phyloP scores from a whole-genome alignment of 2,888 invertebrate species.

The Clistopyga incitator region DNA sequence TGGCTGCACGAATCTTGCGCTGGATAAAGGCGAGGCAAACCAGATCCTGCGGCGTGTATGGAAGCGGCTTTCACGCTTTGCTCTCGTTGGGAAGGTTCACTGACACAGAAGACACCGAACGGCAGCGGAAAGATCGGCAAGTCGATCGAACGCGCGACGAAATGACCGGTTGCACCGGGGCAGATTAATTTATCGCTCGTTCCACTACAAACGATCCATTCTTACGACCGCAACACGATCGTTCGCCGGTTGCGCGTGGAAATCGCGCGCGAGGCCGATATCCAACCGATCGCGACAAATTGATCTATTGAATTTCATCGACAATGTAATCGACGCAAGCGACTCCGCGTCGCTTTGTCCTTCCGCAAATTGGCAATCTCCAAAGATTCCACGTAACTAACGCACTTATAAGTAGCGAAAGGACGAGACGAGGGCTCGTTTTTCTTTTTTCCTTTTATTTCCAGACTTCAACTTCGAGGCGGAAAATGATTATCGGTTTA shows the following conservation, averaged over 20 bases:
- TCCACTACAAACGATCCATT: constrained; percentile 51
- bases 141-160: constrained; percentile 57
- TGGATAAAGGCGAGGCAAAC: constrained; percentile 49
- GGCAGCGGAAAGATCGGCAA: constrained; percentile 47
- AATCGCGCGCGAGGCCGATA: constrained; percentile 11
- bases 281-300: constrained; percentile 43
- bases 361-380: not conserved
- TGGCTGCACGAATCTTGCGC: constrained; percentile 54
- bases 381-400: too few species aligned
- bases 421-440: too few species aligned
- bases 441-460: too few species aligned
- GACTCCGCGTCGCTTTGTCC: too few species aligned
- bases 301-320: constrained; percentile 46
- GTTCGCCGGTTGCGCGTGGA: constrained; percentile 8
- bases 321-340: constrained; percentile 21
- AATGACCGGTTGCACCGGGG: constrained; percentile 54
- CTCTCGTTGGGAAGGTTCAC: constrained; percentile 69
- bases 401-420: too few species aligned
- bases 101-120: constrained; percentile 68
- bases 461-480: too few species aligned
- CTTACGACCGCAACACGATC: constrained; percentile 41
- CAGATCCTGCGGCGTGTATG: constrained; percentile 54
- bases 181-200: constrained; percentile 58
- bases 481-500: too few species aligned
- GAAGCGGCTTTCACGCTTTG: constrained; percentile 63